Evolutionary conservation across 2,113 vertebrate species (phyloP).

Genomic region (Perccottus glenii): DNA sequence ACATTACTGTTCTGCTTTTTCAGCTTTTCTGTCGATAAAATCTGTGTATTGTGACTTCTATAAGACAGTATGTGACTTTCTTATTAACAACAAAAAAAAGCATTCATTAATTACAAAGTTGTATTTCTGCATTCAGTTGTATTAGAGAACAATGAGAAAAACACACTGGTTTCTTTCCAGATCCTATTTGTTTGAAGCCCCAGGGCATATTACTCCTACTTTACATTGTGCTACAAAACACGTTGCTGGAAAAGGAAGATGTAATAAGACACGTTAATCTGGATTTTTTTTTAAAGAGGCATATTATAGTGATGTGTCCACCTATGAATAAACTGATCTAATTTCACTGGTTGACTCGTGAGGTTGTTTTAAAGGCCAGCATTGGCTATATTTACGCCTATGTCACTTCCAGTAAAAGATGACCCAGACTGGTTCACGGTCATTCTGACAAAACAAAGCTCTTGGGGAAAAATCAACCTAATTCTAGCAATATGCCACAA

Average conservation of each 20-base stretch:
- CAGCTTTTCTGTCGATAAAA: slow-evolving; percentile 10
- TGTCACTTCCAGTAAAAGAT: slow-evolving; percentile 41
- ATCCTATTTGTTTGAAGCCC: slow-evolving; percentile 18
- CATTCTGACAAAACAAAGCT: slow-evolving; percentile 23
- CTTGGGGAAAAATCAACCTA: background rate
- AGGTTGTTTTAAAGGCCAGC: slow-evolving; percentile 35
- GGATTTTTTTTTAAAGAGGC: background rate
- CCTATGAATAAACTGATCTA: slow-evolving; percentile 35
- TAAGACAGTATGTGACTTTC: slow-evolving; percentile 1
- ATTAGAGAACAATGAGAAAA: background rate
- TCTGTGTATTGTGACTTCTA: background rate
- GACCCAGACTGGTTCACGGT: slow-evolving; percentile 58
- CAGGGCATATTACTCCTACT: slow-evolving; percentile 21
- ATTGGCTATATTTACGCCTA: slow-evolving; percentile 42
- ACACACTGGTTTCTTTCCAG: slow-evolving; percentile 1
- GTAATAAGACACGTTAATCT: background rate
- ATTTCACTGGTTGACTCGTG: slow-evolving; percentile 28
- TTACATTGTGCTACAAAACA: slow-evolving; percentile 34
- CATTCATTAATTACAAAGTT: background rate
- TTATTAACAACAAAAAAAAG: background rate
- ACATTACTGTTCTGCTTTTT: background rate
- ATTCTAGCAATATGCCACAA: background rate
- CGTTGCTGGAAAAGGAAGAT: background rate
- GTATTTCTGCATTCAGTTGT: background rate
- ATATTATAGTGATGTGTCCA: background rate